phyloP scores from a whole-genome alignment of 2,113 vertebrate genomes.

The Reinhardtius hippoglossoides region DNA sequence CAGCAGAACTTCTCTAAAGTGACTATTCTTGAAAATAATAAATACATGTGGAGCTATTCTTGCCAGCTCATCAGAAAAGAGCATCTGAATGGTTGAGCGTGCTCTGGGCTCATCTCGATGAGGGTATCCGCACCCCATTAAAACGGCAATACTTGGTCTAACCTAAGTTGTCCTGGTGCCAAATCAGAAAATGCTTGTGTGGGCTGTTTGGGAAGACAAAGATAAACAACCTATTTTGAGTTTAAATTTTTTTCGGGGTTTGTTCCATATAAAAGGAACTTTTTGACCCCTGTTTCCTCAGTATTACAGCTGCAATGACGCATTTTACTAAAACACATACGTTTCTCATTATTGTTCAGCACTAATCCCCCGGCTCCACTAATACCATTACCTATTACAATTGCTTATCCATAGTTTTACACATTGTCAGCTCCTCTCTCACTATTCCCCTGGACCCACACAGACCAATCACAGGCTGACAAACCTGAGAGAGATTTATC shows the following conservation, averaged over 20 bases:
- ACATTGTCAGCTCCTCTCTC: slow-evolving; percentile 34
- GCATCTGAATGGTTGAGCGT: background rate
- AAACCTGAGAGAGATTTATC: slow-evolving; percentile 59
- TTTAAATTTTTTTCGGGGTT: slow-evolving; percentile 3
- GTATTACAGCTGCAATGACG: background rate
- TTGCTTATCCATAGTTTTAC: slow-evolving; percentile 41
- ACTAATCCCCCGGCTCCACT: slow-evolving; percentile 20
- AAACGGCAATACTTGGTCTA: background rate
- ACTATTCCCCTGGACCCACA: slow-evolving; percentile 11
- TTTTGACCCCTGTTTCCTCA: background rate
- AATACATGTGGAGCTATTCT: background rate
- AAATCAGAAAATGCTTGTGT: background rate
- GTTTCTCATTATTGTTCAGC: slow-evolving; percentile 43
- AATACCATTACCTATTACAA: slow-evolving; percentile 46
- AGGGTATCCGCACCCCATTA: background rate
- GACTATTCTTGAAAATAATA: background rate
- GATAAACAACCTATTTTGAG: background rate
- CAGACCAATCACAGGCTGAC: slow-evolving; percentile 32
- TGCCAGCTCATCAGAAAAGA: background rate
- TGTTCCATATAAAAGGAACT: slow-evolving; percentile 4
- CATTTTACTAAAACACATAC: slow-evolving; percentile 54
- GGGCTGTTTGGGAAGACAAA: background rate
- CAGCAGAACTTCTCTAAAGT: no score
- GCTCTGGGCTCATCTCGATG: background rate
- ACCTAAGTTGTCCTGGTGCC: background rate